Conservation (phyloP, 2,797 vertebrate genomes). For the Crenuchus spilurus region DNA sequence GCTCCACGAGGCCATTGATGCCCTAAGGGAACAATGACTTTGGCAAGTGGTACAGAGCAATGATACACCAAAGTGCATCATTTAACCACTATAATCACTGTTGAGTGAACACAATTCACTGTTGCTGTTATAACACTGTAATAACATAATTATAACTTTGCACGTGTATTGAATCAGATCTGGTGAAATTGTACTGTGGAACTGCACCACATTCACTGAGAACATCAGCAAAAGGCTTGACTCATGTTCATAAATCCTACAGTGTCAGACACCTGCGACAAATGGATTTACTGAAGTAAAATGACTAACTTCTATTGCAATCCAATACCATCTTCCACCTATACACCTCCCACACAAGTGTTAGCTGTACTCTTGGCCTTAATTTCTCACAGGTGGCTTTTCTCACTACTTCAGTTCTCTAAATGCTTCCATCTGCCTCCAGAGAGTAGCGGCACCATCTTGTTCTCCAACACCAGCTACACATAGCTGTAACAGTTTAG, state of each 20-base stretch:
- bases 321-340: neutral
- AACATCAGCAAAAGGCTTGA: neutral
- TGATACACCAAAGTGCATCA: no score
- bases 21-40: no score
- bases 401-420: conserved; percentile 33
- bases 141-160: no score
- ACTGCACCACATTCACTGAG: no score
- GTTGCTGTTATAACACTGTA: no score
- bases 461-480: conserved; percentile 23
- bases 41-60: no score
- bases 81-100: no score
- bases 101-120: no score
- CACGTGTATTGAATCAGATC: no score
- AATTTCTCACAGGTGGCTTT: conserved; percentile 47
- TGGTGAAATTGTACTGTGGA: no score
- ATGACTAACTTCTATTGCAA: neutral
- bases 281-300: neutral
- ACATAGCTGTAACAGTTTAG: neutral
- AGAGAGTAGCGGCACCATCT: conserved; percentile 17
- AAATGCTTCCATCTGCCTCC: conserved; percentile 48
- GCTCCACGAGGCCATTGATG: no score
- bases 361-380: conserved; percentile 13
- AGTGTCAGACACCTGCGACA: neutral
- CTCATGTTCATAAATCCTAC: neutral
- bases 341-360: conserved; percentile 7